Evolutionary conservation across 2,113 vertebrate genomes (phyloP).

Genomic region (Lepisosteus osseus): DNA sequence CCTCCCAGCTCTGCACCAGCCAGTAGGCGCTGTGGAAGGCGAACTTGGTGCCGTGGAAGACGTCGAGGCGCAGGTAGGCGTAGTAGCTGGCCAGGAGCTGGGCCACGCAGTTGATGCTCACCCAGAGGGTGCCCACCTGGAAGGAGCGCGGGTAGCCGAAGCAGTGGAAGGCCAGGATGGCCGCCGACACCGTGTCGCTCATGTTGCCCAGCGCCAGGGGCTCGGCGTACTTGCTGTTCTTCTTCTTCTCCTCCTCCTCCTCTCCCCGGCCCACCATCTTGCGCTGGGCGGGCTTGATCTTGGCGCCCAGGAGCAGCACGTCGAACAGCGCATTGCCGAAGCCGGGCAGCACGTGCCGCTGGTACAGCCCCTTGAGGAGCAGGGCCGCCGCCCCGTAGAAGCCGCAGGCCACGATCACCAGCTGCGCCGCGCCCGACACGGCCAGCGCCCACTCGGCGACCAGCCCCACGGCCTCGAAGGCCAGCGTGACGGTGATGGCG

Average conservation of each 20-base stretch:
- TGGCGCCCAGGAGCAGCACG: constrained; percentile 27
- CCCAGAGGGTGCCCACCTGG: constrained; percentile 25
- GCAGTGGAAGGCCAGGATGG: constrained; percentile 27
- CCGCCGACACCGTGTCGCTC: constrained; percentile 19
- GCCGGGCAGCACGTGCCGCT: constrained; percentile 28
- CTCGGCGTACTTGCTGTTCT: constrained; percentile 31
- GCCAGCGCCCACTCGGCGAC: not conserved
- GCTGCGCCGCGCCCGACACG: constrained; percentile 15
- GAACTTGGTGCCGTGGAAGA: constrained; percentile 23
- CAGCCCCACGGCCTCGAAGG: constrained; percentile 24
- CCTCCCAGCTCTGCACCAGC: constrained; percentile 27
- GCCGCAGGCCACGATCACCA: constrained; percentile 17
- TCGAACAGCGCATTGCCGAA: constrained; percentile 30
- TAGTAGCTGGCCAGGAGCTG: constrained; percentile 31
- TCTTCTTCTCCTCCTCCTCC: constrained; percentile 30
- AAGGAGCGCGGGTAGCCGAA: constrained; percentile 28
- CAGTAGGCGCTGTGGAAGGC: constrained; percentile 22
- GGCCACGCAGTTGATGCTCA: constrained; percentile 17
- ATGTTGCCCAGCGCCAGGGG: constrained; percentile 28
- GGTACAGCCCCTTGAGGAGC: constrained; percentile 29
- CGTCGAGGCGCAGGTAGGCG: constrained; percentile 19
- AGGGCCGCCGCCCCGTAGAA: constrained; percentile 20
- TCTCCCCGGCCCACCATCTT: constrained; percentile 14
- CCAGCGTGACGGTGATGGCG: constrained; percentile 23
- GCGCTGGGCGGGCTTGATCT: constrained; percentile 10